Evolutionary conservation across 2,113 vertebrate genomes (phyloP).

Genomic region (Corynorhinus townsendii): DNA sequence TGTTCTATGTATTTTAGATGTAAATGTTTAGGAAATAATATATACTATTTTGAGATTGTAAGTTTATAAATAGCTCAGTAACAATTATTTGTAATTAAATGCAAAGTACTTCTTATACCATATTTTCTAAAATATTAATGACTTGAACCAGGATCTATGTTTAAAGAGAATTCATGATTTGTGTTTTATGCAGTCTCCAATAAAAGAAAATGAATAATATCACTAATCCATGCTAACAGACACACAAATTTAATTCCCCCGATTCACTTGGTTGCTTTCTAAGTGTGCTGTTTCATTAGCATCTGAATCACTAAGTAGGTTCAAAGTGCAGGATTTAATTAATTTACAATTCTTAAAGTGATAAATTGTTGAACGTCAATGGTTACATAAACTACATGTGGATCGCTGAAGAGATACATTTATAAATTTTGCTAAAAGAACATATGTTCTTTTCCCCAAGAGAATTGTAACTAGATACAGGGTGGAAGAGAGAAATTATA

Average conservation of each 20-base stretch:
- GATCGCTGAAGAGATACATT: not conserved
- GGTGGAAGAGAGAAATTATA: not conserved
- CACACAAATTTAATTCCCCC: not conserved
- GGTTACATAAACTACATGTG: not conserved
- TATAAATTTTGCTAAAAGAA: not conserved
- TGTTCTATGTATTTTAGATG: not conserved
- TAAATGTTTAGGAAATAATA: not conserved
- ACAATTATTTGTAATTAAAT: not conserved
- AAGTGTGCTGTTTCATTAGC: not conserved
- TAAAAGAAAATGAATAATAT: conserved; percentile 9
- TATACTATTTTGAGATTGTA: not conserved
- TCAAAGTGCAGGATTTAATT: conserved; percentile 18
- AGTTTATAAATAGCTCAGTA: not conserved
- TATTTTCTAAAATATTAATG: not conserved
- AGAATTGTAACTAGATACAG: not conserved
- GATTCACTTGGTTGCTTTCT: not conserved
- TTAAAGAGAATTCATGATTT: not conserved
- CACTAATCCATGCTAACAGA: not conserved
- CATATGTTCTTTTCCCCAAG: not conserved
- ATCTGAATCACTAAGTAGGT: not conserved
- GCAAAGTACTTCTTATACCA: not conserved
- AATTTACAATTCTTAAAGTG: conserved; percentile 26
- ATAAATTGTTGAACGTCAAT: not conserved
- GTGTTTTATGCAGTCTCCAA: not conserved
- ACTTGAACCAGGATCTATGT: not conserved